phyloP scores from a whole-genome alignment of 2,888 invertebrate genomes.

The Aproaerema taeniolella region DNA sequence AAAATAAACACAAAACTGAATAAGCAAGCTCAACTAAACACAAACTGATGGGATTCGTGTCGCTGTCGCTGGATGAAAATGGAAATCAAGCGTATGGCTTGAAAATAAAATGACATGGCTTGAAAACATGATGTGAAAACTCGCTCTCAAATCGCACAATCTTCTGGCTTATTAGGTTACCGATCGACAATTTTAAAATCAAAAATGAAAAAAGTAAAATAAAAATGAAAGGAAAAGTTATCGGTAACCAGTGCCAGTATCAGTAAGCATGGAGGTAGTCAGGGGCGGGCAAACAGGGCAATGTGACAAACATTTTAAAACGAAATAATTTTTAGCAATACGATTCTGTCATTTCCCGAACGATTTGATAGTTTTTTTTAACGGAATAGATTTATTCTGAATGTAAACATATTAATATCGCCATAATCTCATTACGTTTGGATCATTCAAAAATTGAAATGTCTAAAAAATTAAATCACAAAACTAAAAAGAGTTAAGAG shows the following conservation, averaged over 20 bases:
- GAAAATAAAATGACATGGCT: constrained; percentile 40
- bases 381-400: no score
- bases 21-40: constrained; percentile 14
- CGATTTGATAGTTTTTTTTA: no score
- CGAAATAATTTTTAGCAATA: no score
- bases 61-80: constrained; percentile 21
- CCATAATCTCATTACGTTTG: no score
- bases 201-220: constrained; percentile 13
- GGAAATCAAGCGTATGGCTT: constrained; percentile 30
- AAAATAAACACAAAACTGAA: constrained; percentile 11
- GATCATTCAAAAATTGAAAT: no score
- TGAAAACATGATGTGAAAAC: constrained; percentile 43
- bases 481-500: no score
- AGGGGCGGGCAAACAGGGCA: no score
- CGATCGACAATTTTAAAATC: constrained; percentile 42
- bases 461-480: no score
- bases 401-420: no score
- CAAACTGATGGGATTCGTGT: constrained; percentile 11
- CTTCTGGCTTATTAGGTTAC: constrained; percentile 48
- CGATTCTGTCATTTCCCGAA: no score
- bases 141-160: constrained; percentile 55
- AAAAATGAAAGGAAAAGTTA: constrained; percentile 39
- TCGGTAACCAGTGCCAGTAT: constrained; percentile 56
- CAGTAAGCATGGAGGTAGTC: no score
- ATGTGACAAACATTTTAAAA: no score